Percentiles rank a stretch among this genome's conserved stretches.
These are phyloP conservation scores for Acipenser transmontanus DNA, from an alignment of 2,797 vertebrate genomes.

Conservation along the genomic window DNA sequence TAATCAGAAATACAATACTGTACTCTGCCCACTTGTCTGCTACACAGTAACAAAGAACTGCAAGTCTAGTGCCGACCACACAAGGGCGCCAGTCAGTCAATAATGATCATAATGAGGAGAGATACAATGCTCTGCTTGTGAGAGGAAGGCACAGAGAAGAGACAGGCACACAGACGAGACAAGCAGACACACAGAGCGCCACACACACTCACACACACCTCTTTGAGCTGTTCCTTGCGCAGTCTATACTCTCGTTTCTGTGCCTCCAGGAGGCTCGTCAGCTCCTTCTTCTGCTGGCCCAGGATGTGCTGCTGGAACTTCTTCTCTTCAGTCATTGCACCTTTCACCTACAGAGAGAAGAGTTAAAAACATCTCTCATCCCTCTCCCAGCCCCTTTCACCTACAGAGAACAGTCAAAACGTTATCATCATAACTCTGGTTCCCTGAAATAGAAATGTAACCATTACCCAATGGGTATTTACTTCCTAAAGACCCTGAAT, in stretches of 20 bases:
- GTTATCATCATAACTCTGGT: too few species aligned
- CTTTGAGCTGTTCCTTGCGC: slow-evolving; percentile 86
- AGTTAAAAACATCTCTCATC: not conserved
- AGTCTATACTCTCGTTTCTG: slow-evolving; percentile 86
- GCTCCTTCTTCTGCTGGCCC: slow-evolving; percentile 84
- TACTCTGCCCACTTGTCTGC: too few species aligned
- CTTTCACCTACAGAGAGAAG: slow-evolving; percentile 54
- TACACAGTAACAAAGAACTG: too few species aligned
- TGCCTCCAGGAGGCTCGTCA: slow-evolving; percentile 74
- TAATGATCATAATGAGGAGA: not conserved
- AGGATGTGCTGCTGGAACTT: slow-evolving; percentile 91
- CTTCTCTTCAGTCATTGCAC: slow-evolving; percentile 72
- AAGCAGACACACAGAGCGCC: not conserved
- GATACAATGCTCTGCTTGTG: not conserved
- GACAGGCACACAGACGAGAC: not conserved
- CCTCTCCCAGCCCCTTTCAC: not conserved
- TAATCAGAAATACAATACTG: too few species aligned
- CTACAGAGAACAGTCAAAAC: not conserved
- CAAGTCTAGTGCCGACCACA: not conserved
- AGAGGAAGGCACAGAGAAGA: not conserved
- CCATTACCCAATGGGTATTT: too few species aligned
- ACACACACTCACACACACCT: slow-evolving; percentile 51
- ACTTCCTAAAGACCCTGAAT: too few species aligned
- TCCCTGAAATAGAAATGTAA: too few species aligned
- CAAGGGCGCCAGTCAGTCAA: not conserved